Evolutionary conservation across 2,113 vertebrate species (phyloP).

Genomic region (Malurus alboscapulatus): DNA sequence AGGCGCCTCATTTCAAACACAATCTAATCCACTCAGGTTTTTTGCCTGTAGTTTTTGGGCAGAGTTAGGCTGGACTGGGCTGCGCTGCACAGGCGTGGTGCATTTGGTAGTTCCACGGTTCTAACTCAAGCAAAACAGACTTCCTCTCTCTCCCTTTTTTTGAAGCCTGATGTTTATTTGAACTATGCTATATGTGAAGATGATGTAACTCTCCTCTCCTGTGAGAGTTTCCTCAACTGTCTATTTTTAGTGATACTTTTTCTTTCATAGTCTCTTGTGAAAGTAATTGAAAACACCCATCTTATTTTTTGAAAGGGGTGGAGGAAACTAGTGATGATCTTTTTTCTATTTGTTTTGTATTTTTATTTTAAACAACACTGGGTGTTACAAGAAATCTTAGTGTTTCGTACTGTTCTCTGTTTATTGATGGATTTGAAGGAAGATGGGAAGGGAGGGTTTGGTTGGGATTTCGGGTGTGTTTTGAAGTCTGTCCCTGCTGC

Average conservation of each 20-base stretch:
- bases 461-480: background rate
- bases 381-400: background rate
- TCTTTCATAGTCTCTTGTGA: background rate
- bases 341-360: background rate
- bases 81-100: fast-evolving
- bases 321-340: background rate
- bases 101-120: background rate
- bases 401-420: background rate
- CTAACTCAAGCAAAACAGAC: background rate
- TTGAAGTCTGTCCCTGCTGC: background rate
- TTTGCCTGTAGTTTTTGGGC: background rate
- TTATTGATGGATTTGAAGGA: background rate
- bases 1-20: background rate
- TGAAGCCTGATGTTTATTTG: slow-evolving; percentile 51
- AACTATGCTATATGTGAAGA: slow-evolving; percentile 18
- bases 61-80: background rate
- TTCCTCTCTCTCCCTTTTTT: background rate
- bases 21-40: background rate
- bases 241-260: slow-evolving; percentile 52
- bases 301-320: slow-evolving; percentile 13
- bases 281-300: slow-evolving; percentile 40
- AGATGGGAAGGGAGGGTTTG: background rate
- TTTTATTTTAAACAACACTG: background rate
- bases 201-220: slow-evolving; percentile 30
- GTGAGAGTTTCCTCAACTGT: slow-evolving; percentile 33